Conservation (phyloP, 2,113 vertebrate species). For the Danionella cerebrum region DNA sequence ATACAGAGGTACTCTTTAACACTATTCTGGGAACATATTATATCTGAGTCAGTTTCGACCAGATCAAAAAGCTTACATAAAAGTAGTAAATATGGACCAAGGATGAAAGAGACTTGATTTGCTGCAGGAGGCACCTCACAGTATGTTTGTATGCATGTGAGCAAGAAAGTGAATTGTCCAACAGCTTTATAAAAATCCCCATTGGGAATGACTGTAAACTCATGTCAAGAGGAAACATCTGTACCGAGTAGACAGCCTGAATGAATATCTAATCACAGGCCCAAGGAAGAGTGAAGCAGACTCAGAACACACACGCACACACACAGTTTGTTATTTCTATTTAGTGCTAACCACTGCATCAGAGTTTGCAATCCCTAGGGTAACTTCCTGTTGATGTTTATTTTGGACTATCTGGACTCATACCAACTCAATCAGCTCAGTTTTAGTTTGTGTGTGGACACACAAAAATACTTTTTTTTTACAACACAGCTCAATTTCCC, state of each 20-base stretch:
- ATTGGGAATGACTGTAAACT: not conserved
- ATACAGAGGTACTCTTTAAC: no score
- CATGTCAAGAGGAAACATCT: constrained; percentile 3
- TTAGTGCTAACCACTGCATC: not conserved
- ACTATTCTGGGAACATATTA: no score
- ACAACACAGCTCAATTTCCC: constrained; percentile 42
- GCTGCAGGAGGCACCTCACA: not conserved
- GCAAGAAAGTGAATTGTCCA: not conserved
- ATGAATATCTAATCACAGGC: not conserved
- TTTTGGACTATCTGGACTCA: constrained; percentile 23
- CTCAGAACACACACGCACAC: not conserved
- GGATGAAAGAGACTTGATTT: not conserved
- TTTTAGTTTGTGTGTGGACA: not conserved
- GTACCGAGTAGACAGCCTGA: not conserved
- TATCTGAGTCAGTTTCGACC: no score
- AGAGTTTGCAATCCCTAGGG: not conserved
- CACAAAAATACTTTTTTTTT: constrained; percentile 30
- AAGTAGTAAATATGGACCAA: no score
- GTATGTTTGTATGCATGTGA: not conserved
- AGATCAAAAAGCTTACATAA: no score
- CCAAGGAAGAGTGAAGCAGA: not conserved
- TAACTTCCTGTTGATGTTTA: constrained; percentile 17
- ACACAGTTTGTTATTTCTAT: not conserved
- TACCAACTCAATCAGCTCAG: constrained; percentile 41
- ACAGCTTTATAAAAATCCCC: constrained; percentile 19